Conservation (phyloP, 2,113 vertebrate species). For the Onychostoma macrolepis region DNA sequence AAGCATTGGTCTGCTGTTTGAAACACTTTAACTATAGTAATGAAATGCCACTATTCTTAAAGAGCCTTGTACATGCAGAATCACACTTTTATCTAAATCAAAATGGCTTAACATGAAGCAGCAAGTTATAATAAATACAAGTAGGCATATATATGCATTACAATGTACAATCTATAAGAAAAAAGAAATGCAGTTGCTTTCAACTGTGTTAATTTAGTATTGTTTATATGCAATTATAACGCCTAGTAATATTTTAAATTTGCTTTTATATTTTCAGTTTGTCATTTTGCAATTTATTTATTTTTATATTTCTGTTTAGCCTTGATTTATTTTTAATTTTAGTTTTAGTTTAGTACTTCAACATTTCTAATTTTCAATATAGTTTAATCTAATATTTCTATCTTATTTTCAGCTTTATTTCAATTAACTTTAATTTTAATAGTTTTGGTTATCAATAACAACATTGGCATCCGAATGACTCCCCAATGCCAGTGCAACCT, state of each 20-base stretch:
- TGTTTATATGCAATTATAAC: not conserved
- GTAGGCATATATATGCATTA: not conserved
- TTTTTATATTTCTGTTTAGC: not conserved
- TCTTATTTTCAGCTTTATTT: not conserved
- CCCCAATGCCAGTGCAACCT: not conserved
- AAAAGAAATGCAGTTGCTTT: not conserved
- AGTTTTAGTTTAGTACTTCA: not conserved
- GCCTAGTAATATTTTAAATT: not conserved
- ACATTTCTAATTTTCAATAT: not conserved
- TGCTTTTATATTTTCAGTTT: not conserved
- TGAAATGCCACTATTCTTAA: not conserved
- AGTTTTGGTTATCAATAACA: not conserved
- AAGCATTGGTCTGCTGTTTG: slow-evolving; percentile 21
- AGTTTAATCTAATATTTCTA: not conserved
- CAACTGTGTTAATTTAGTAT: not conserved
- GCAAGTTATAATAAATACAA: not conserved
- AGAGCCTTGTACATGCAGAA: not conserved
- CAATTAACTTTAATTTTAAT: not conserved
- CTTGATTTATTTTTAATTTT: not conserved
- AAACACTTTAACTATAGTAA: slow-evolving; percentile 30
- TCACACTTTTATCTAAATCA: not conserved
- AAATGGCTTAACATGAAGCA: not conserved
- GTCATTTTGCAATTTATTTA: no score
- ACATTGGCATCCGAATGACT: not conserved
- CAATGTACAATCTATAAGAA: not conserved